Evolutionary conservation across 2,797 vertebrate species (phyloP).

Genomic region (Momotus momota): DNA sequence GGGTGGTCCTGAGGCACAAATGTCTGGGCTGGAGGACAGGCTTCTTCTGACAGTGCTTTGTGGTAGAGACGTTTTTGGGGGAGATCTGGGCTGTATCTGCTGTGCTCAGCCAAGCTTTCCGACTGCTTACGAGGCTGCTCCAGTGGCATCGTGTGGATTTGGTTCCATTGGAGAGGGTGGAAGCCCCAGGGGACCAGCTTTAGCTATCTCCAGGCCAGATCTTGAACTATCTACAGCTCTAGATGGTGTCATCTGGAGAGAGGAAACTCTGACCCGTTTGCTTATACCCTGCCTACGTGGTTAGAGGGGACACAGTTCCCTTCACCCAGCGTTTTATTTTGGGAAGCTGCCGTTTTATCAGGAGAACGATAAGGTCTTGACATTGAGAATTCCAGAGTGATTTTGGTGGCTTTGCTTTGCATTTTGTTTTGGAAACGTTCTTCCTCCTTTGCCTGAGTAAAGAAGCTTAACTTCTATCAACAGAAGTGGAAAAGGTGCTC

Average conservation of each 20-base stretch:
- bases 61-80: background rate
- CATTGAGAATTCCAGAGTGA: background rate
- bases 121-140: fast-evolving
- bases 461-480: background rate
- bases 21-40: background rate
- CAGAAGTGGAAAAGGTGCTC: background rate
- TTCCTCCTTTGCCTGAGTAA: background rate
- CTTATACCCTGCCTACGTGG: background rate
- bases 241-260: background rate
- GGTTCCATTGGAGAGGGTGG: fast-evolving
- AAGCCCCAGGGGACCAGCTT: background rate
- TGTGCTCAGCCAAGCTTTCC: background rate
- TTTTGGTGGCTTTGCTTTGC: background rate
- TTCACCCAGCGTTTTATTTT: background rate
- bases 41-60: fast-evolving
- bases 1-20: background rate
- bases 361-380: background rate
- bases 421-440: background rate
- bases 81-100: background rate
- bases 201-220: fast-evolving
- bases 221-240: fast-evolving
- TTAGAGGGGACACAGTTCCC: background rate
- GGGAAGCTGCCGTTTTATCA: background rate
- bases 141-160: fast-evolving
- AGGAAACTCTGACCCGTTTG: background rate